Evolutionary conservation across 2,113 vertebrate genomes (phyloP), one percentile per base, ranked within the genome.

Genomic region (Pseudorectes ferrugineus): DNA sequence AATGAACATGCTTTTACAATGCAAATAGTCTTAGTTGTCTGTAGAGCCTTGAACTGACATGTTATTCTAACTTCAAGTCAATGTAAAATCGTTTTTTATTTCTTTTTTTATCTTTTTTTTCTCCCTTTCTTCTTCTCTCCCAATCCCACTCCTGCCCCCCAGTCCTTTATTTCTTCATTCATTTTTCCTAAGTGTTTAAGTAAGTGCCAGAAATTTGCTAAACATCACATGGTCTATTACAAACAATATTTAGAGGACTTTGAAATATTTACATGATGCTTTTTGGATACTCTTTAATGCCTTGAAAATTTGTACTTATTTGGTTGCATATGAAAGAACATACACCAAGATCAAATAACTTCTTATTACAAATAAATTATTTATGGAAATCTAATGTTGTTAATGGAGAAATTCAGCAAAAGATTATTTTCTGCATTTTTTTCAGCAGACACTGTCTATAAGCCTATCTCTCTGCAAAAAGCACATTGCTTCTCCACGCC

Each of bases 151-250:
- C 23, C 46, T 0, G 4, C 31, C 5, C 19, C 19, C 10, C 17
- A 26, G 22, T 24, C 23, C 5, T 70, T 46, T 80, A 78, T 80
- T 62, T 93, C 67, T 92, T 82, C 45, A 72, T 89, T 92, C 15
- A 18, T 87, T 89, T 91, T 79, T 62, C 9, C 14, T 84, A 67
- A 65, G 15, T 86, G 78, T 90, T 97, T 93, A 80, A 95, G 14
- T 43, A 92, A 93, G 38, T 51, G 77, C 36, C 61, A 86, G 38
- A 94, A 75, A 61, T 89, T 73, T 73, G 58, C 40, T 76, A 93
- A 93, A 79, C 78, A 87, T 75, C 66, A 66, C 58, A 87, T 96
- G 90, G 58, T 82, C 67, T 89, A 89, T 82, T 92, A 36, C 85
- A 94, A 95, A 91, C 51, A 94, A 42, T 54, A 70, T 73, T 80